Percentiles rank a stretch among this genome's conserved stretches.
Evolutionary conservation across 2,797 vertebrate genomes (phyloP).

Genomic region (Pangasius mekongensis): DNA sequence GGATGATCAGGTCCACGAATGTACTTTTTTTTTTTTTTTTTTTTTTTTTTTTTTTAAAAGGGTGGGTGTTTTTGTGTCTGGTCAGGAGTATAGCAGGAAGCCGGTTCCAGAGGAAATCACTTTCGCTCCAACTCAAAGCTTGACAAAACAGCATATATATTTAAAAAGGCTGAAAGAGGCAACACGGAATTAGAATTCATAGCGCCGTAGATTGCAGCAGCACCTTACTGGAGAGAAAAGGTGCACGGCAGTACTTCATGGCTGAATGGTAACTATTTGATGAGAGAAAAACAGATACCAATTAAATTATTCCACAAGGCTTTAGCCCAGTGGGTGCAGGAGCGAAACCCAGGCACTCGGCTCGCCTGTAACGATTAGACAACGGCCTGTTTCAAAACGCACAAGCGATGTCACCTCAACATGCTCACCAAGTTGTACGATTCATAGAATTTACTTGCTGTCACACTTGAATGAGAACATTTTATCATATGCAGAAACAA

Average conservation of each 20-base stretch:
- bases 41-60: background rate
- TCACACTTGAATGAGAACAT: slow-evolving; percentile 40
- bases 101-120: slow-evolving; percentile 45
- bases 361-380: slow-evolving; percentile 61
- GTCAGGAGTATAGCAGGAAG: slow-evolving; percentile 20
- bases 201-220: slow-evolving; percentile 52
- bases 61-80: background rate
- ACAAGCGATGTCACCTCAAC: slow-evolving; percentile 59
- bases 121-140: slow-evolving; percentile 58
- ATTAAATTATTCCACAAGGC: slow-evolving; percentile 78
- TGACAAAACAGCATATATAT: slow-evolving; percentile 69
- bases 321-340: slow-evolving; percentile 71
- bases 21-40: background rate
- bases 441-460: slow-evolving; percentile 58
- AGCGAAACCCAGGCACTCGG: slow-evolving; percentile 56
- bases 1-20: background rate
- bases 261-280: slow-evolving; percentile 69
- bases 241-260: slow-evolving; percentile 60
- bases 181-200: slow-evolving; percentile 66
- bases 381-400: slow-evolving; percentile 50
- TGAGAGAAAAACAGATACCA: slow-evolving; percentile 72
- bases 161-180: slow-evolving; percentile 64
- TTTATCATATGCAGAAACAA: slow-evolving; percentile 31
- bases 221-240: slow-evolving; percentile 66
- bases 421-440: slow-evolving; percentile 57